Conservation (phyloP, 2,888 invertebrate genomes). For the Coecobrya sp. region DNA sequence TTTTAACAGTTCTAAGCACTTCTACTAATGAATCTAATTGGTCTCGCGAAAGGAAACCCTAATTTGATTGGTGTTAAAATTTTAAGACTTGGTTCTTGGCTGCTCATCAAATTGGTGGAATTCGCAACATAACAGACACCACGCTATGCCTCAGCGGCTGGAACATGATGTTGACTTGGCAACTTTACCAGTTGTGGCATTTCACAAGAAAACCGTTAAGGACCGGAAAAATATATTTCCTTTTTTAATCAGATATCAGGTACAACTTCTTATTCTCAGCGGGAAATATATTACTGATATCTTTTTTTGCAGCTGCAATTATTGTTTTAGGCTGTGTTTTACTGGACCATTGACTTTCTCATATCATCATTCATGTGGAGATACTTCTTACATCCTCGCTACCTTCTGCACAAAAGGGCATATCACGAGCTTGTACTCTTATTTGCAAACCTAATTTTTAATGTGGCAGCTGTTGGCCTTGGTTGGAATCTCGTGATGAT, state of each 20-base stretch:
- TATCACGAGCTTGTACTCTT: constrained; percentile 50
- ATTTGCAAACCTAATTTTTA: too few species aligned
- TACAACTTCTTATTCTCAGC: too few species aligned
- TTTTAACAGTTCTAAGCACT: too few species aligned
- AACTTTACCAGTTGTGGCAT: constrained; percentile 83
- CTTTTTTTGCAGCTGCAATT: neutral
- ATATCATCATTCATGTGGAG: constrained; percentile 48
- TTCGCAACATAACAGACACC: constrained; percentile 74
- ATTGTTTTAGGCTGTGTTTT: constrained; percentile 24
- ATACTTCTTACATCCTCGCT: constrained; percentile 57
- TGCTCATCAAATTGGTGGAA: constrained; percentile 57
- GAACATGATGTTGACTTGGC: constrained; percentile 84
- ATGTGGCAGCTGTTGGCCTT: too few species aligned
- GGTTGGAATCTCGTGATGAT: neutral
- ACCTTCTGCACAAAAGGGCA: constrained; percentile 45
- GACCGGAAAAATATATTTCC: neutral
- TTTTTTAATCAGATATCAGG: constrained; percentile 62
- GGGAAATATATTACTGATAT: too few species aligned
- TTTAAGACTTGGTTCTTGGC: too few species aligned
- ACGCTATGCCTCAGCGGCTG: constrained; percentile 83
- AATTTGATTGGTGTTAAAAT: too few species aligned
- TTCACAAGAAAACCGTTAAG: constrained; percentile 79
- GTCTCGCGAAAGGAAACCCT: too few species aligned
- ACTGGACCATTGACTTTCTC: constrained; percentile 49
- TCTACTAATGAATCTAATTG: too few species aligned